Base-by-base conservation (phyloP, 1,140 invertebrate species). In the Bombus difficillimus region DNA sequence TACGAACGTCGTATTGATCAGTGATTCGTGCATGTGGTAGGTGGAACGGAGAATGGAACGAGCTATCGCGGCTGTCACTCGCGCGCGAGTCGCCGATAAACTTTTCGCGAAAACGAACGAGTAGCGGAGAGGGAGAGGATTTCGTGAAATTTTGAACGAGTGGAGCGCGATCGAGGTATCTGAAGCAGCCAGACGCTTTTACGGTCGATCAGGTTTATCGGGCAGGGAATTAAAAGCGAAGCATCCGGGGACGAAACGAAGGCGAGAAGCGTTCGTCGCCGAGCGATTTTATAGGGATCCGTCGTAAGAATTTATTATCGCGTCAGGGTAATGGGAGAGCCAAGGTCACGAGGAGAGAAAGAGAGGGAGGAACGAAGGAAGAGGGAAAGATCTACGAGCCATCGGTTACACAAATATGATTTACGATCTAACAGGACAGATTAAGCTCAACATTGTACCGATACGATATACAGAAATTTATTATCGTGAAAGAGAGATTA, bases 401-500 rank as follows among this genome's bases (percentile, higher is more conserved):
- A 81, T 80, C 76, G 78, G 71, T 47, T 64, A 79, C 12, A 28
- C 62, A 34, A 57, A 69, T 83, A 57, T 83, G 74, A 83, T 77
- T 83, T 83, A 76, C 73, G 81, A 68, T 75, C 62, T n/a, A n/a
- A 62, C 43, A 28, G 13, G 73, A 25, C 28, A 69, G 43, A 83
- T 68, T 68, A 83, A 53, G 47, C 18, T 22, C 18, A 53, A 68
- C 37, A 66, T 32, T 75, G 25, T 39, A 6, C 47, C 2, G 28
- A 78, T 39, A 78, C n/a, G 64, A 4, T 86, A 62, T 25, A 25
- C 53, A 28, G 62, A 71, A 53, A 83, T 77, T 79, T 68, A 76
- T 64, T 73, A 66, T 37, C 84, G 10, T 64, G 59, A 76, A 62
- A 84, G 39, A 86, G 68, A 89, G 78, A 85, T 73, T 69, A 83